Conservation (phyloP, 2,888 invertebrate species). For the Helobdella robusta region DNA sequence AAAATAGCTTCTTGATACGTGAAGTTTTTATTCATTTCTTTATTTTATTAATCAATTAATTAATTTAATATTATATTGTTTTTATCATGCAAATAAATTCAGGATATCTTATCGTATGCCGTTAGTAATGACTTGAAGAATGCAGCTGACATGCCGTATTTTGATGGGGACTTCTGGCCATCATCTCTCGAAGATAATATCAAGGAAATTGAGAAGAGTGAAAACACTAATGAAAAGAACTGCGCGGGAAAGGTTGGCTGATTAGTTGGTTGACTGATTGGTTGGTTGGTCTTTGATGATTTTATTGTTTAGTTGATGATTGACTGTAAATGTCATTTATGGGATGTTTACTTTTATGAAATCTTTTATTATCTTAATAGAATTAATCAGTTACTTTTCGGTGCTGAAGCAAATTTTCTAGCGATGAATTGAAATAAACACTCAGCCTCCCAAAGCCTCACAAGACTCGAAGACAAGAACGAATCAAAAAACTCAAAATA, state of each 20-base stretch:
- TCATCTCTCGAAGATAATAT: slow-evolving; percentile 81
- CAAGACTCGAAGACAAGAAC: slow-evolving; percentile 1
- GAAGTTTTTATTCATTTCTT: no score
- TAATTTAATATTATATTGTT: no score
- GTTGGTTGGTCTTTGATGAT: neutral
- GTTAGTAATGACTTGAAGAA: slow-evolving; percentile 83
- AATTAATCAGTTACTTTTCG: no score
- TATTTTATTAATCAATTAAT: no score
- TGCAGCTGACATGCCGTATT: slow-evolving; percentile 49
- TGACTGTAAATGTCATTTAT: neutral
- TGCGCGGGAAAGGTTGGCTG: slow-evolving; percentile 1
- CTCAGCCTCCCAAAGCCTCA: neutral
- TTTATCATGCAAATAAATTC: slow-evolving; percentile 13
- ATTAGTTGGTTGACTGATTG: neutral
- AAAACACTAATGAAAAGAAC: slow-evolving; percentile 7
- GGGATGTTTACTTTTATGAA: neutral
- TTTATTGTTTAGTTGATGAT: neutral
- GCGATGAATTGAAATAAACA: no score
- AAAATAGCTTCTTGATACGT: neutral
- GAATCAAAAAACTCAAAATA: slow-evolving; percentile 8
- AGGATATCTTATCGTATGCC: slow-evolving; percentile 74
- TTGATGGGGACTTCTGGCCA: slow-evolving; percentile 89
- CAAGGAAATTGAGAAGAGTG: slow-evolving; percentile 18
- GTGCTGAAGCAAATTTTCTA: no score
- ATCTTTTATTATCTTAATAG: neutral